phyloP scores from a whole-genome alignment of 2,888 invertebrate genomes.

The Trissoscelio sp. region DNA sequence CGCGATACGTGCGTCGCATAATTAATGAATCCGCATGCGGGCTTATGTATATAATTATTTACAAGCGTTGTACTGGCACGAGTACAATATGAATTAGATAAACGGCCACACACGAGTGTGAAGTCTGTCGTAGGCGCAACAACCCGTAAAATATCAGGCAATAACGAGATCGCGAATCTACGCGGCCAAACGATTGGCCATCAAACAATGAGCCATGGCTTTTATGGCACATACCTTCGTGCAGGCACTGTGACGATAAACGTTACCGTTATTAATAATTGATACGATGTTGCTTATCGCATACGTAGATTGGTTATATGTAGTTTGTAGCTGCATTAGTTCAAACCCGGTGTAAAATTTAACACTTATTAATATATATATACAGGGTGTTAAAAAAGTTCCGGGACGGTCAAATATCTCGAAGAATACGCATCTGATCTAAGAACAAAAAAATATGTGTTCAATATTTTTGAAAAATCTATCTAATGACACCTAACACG shows the following conservation, averaged over 20 bases:
- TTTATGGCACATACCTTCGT: slow-evolving; percentile 49
- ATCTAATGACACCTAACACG: no score
- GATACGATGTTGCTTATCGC: slow-evolving; percentile 25
- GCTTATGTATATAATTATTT: slow-evolving; percentile 62
- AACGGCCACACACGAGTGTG: slow-evolving; percentile 61
- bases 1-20: slow-evolving; percentile 48
- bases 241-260: slow-evolving; percentile 35
- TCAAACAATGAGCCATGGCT: slow-evolving; percentile 51
- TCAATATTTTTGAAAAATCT: not conserved
- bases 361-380: no score
- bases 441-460: no score
- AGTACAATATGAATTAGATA: slow-evolving; percentile 57
- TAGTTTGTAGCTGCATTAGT: slow-evolving; percentile 18
- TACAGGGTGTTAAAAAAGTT: no score
- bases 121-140: slow-evolving; percentile 76
- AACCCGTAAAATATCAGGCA: slow-evolving; percentile 76
- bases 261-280: slow-evolving; percentile 52
- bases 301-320: slow-evolving; percentile 11
- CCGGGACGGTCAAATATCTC: no score
- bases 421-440: no score
- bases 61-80: slow-evolving; percentile 38
- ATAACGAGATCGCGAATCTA: slow-evolving; percentile 76
- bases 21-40: slow-evolving; percentile 65
- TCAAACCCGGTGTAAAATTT: no score
- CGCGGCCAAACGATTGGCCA: slow-evolving; percentile 56